Conservation (phyloP, 2,797 vertebrate genomes). For the Pantherophis alleghaniensis region DNA sequence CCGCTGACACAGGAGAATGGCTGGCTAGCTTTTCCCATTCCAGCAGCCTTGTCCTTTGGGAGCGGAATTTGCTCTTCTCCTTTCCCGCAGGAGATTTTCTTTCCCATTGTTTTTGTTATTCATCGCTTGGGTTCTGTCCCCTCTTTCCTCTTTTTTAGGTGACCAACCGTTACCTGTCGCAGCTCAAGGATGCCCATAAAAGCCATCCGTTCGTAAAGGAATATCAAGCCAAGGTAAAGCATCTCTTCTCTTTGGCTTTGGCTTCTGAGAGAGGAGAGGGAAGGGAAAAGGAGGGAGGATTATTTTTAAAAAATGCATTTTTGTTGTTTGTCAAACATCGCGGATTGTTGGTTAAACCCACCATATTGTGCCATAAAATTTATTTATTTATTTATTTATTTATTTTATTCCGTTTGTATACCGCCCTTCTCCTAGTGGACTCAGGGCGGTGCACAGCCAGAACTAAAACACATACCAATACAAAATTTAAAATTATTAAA, state of each 20-base stretch:
- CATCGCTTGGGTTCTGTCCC: not conserved
- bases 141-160: constrained; percentile 72
- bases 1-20: not conserved
- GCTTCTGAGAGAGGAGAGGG: not conserved
- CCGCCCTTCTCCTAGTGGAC: no score
- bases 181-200: constrained; percentile 91
- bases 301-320: no score
- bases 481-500: no score
- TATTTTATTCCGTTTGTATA: no score
- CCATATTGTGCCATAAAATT: not conserved
- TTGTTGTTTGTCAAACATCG: not conserved
- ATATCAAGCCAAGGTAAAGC: constrained; percentile 88
- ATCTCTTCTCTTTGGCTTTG: not conserved
- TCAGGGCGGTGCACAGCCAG: no score
- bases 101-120: not conserved
- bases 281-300: not conserved
- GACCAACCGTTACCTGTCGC: constrained; percentile 92
- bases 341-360: not conserved
- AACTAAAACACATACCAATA: no score
- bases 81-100: not conserved
- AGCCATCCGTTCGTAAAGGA: constrained; percentile 92
- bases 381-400: no score
- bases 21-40: not conserved
- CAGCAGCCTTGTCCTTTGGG: not conserved
- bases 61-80: no score